Evolutionary conservation across 2,113 vertebrate genomes (phyloP).

Genomic region (Balaenoptera acutorostrata): DNA sequence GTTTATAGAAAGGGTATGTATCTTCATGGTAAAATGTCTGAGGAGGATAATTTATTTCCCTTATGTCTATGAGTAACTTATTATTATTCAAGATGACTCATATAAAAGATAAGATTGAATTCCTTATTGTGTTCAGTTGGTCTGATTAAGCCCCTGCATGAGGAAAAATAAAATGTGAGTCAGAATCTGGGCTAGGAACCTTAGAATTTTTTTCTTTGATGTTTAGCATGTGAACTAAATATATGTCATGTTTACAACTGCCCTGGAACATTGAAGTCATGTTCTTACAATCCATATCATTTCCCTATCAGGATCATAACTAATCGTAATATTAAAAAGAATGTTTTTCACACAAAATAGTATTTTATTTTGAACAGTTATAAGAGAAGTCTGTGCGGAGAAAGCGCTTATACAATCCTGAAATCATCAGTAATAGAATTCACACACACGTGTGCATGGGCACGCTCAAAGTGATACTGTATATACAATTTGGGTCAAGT

Average conservation of each 20-base stretch:
- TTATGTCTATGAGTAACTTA: constrained; percentile 10
- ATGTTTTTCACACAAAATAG: not conserved
- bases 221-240: not conserved
- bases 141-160: not conserved
- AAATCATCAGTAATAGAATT: not conserved
- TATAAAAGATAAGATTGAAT: constrained; percentile 6
- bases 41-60: not conserved
- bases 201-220: not conserved
- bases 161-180: not conserved
- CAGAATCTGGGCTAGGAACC: not conserved
- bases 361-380: not conserved
- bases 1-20: not conserved
- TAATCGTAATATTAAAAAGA: not conserved
- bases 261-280: not conserved
- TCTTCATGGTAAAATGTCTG: not conserved
- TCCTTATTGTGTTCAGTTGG: not conserved
- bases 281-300: not conserved
- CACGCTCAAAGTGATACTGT: not conserved
- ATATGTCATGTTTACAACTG: not conserved
- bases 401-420: not conserved
- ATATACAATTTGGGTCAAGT: not conserved
- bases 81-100: not conserved
- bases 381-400: not conserved
- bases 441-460: not conserved
- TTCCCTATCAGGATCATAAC: not conserved